Percentiles rank a stretch among this genome's conserved stretches.
These are phyloP conservation scores for Hylyphantes graminicola DNA, from an alignment of 1,140 invertebrate species.

Conservation along the genomic window DNA sequence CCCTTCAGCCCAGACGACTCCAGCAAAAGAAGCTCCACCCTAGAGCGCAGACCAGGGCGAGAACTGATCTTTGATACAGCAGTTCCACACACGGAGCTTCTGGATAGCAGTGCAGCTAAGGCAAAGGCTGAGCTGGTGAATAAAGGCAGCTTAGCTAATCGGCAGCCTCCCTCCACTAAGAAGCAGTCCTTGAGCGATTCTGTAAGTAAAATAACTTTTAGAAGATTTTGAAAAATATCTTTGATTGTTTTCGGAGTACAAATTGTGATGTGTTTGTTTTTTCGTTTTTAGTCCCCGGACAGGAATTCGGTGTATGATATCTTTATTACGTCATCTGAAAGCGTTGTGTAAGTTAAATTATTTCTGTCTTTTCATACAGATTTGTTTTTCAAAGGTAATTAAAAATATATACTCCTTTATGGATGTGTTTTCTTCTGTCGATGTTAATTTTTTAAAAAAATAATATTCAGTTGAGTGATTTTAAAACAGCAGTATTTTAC, in stretches of 20 bases:
- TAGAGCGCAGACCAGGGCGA: slow-evolving; percentile 70
- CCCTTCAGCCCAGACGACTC: slow-evolving; percentile 77
- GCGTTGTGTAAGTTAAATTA: slow-evolving; percentile 22
- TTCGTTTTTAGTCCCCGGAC: slow-evolving; percentile 37
- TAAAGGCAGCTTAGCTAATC: slow-evolving; percentile 73
- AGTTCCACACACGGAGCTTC: slow-evolving; percentile 83
- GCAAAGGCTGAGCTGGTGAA: slow-evolving; percentile 88
- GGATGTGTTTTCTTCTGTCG: not conserved
- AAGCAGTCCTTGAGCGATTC: slow-evolving; percentile 62
- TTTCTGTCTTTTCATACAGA: not conserved
- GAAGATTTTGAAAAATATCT: no score
- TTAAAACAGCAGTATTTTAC: not conserved
- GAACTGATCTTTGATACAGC: slow-evolving; percentile 84
- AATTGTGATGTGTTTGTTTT: not conserved
- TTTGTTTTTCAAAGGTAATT: not conserved
- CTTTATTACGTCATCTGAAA: slow-evolving; percentile 33
- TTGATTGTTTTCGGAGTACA: no score
- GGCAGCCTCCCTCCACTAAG: slow-evolving; percentile 71
- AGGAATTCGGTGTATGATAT: slow-evolving; percentile 44
- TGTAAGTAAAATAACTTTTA: slow-evolving; percentile 13
- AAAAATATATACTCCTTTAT: not conserved
- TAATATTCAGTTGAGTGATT: not conserved
- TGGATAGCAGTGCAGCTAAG: slow-evolving; percentile 88
- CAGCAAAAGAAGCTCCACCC: slow-evolving; percentile 72
- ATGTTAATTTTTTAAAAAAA: not conserved